A percentile compares a stretch with the other conserved stretches of the same genome.
phyloP scores from a whole-genome alignment of 2,797 vertebrate genomes.

The Characodon lateralis region DNA sequence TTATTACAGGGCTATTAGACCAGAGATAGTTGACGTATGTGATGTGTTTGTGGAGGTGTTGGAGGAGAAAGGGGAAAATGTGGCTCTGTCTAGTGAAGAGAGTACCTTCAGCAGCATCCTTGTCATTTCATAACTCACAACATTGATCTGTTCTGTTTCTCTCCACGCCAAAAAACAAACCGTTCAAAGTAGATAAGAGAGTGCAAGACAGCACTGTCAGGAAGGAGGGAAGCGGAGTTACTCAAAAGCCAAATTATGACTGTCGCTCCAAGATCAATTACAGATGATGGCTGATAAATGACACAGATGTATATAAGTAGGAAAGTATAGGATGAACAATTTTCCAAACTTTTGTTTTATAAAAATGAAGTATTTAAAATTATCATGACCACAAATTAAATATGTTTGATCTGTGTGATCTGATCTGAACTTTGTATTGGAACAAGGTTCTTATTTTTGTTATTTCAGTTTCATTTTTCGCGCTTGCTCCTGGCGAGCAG shows the following conservation, averaged over 20 bases:
- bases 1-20: conserved; percentile 49
- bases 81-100: conserved; percentile 66
- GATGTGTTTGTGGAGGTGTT: conserved; percentile 36
- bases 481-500: not conserved
- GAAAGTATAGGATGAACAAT: not conserved
- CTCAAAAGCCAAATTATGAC: conserved; percentile 62
- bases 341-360: conserved; percentile 24
- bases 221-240: conserved; percentile 32
- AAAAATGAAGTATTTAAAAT: not conserved
- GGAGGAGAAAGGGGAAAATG: conserved; percentile 45
- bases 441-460: not conserved
- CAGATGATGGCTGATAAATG: conserved; percentile 38
- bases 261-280: conserved; percentile 63
- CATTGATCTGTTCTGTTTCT: conserved; percentile 76
- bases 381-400: not conserved
- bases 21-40: conserved; percentile 60
- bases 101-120: conserved; percentile 61
- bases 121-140: conserved; percentile 83
- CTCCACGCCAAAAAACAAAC: conserved; percentile 63
- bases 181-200: conserved; percentile 63
- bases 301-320: not conserved
- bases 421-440: not conserved
- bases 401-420: not conserved
- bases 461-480: not conserved
- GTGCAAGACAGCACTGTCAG: conserved; percentile 12